Percentiles rank a stretch among this genome's conserved stretches.
Conservation (phyloP, 2,113 vertebrate species). For the Acanthochromis polyacanthus region DNA sequence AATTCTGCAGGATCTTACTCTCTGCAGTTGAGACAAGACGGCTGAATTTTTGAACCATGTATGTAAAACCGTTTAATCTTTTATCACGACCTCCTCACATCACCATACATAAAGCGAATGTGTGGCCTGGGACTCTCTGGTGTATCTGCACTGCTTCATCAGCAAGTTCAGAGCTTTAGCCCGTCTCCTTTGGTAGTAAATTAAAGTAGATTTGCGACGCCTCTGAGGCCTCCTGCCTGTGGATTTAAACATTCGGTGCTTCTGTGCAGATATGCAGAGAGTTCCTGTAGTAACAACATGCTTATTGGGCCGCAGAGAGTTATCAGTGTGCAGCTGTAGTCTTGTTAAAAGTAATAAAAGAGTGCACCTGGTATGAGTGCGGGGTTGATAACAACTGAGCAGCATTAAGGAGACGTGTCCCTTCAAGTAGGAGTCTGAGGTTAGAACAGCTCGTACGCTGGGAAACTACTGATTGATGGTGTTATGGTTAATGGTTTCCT, state of each 20-base stretch:
- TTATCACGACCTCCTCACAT: background rate
- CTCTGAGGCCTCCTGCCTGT: background rate
- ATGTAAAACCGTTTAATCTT: background rate
- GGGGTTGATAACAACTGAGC: background rate
- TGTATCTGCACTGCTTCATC: conserved; percentile 1
- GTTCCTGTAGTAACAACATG: background rate
- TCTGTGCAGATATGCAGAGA: conserved; percentile 12
- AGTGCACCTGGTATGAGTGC: background rate
- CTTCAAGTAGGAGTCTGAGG: background rate
- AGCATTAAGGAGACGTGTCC: background rate
- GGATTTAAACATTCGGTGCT: background rate
- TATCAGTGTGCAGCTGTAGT: background rate
- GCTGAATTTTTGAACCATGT: background rate
- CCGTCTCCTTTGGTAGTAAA: conserved; percentile 17
- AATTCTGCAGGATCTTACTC: background rate
- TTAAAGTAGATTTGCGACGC: conserved; percentile 32
- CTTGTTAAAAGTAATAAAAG: conserved; percentile 15
- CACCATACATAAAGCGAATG: background rate
- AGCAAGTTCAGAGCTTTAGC: conserved; percentile 3
- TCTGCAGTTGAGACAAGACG: background rate
- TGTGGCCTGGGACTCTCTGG: background rate
- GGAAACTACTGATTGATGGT: background rate
- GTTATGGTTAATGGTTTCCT: no score
- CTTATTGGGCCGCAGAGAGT: background rate
- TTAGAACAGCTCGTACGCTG: background rate